Base-by-base conservation (phyloP, 2,113 vertebrate species). In the Theristicus caerulescens region DNA sequence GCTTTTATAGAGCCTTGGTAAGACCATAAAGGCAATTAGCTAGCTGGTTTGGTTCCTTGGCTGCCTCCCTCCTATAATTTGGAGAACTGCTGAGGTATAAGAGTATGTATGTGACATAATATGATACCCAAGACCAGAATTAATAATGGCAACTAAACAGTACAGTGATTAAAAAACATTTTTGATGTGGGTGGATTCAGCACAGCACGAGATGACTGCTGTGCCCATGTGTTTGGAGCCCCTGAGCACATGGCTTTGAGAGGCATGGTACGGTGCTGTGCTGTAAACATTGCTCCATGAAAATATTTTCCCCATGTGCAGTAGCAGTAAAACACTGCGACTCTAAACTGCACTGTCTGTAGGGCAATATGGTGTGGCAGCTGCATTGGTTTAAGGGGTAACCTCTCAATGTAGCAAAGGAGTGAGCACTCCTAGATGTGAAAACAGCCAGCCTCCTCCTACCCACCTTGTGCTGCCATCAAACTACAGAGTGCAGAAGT, bases 391-490 rank as follows among this genome's bases (percentile, higher is more conserved):
- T 81, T 40, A n/a, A 20, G 44, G 24, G 17, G 6, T 64, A 7
- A 51, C 20, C 74, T 46, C 65, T 82, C 20, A 38, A 27, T 8
- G 21, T n/a, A 40, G 59, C 0, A 0, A 54, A 54, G 49, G 74
- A 36, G 24, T 7, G 32, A 88, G 17, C 2, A 1, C 34, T 58
- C 29, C 21, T 24, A 29, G 18, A 20, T 36, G 51, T 71, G 77
- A 65, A 32, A 70, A 32, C 31, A 52, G 27, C 12, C 52, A 67
- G 9, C 25, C 13, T n/a, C 15, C 9, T 79, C 29, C 44, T 57
- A 38, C 49, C 11, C 25, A 20, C 38, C 7, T 29, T 4, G 2
- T 0, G 0, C 61, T 0, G 1, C 34, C 34, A 16, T 62, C 73
- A 16, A 32, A 21, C 67, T 69, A 66, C 36, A 5, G 59, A 38